Conservation (phyloP, 2,888 invertebrate genomes). For the Drosophila nr. medialis region DNA sequence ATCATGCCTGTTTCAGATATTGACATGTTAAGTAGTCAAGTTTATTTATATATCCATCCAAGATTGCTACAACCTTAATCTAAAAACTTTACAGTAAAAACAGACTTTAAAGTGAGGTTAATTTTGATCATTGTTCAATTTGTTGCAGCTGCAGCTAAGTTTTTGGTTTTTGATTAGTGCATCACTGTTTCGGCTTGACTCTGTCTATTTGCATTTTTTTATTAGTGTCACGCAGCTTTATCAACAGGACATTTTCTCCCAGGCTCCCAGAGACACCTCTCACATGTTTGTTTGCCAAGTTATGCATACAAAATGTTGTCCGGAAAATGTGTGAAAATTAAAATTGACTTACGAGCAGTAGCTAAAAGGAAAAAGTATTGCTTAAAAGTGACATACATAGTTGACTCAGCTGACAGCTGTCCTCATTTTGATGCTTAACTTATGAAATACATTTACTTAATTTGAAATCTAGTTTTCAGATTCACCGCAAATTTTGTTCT, state of each 20-base stretch:
- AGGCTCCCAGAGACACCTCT: conserved; percentile 15
- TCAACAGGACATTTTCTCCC: conserved; percentile 49
- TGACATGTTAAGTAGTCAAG: not conserved
- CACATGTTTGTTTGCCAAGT: conserved; percentile 48
- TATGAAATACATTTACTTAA: conserved; percentile 53
- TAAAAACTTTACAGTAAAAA: not conserved
- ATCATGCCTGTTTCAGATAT: not conserved
- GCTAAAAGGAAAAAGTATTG: conserved; percentile 4
- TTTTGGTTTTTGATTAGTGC: conserved; percentile 8
- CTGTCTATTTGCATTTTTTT: conserved; percentile 13
- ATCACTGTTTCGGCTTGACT: conserved; percentile 22
- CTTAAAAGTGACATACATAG: not conserved
- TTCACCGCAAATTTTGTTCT: not conserved
- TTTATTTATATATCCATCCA: not conserved
- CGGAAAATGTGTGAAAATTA: conserved; percentile 57
- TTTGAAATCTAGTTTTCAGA: conserved; percentile 19
- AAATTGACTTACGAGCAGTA: conserved; percentile 45
- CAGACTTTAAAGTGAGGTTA: too few relatives aligned
- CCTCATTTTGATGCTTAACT: conserved; percentile 32
- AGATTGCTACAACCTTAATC: not conserved
- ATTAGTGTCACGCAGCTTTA: conserved; percentile 49
- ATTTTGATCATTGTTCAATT: too few relatives aligned
- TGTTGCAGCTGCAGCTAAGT: not conserved
- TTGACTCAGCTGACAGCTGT: conserved; percentile 28
- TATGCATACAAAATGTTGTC: conserved; percentile 43